Evolutionary conservation across 2,113 vertebrate genomes (phyloP).

Genomic region (Dunckerocampus dactyliophorus): DNA sequence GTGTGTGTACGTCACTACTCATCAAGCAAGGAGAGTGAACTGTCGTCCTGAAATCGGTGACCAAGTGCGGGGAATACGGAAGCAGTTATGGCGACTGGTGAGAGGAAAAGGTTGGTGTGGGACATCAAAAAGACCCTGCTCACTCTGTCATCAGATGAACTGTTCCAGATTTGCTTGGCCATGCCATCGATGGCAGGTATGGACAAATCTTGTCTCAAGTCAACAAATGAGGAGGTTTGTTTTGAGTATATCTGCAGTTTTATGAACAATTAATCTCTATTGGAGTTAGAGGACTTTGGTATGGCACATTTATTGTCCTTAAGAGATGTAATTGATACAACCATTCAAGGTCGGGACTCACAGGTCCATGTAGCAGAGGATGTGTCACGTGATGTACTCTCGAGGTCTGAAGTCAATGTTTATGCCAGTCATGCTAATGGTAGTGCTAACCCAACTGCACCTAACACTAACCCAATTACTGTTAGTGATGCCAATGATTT

Average conservation of each 20-base stretch:
- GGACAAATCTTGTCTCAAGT: slow-evolving; percentile 4
- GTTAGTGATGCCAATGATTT: background rate
- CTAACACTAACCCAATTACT: background rate
- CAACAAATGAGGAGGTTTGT: slow-evolving; percentile 15
- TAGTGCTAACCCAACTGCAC: too few relatives aligned
- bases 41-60: too few relatives aligned
- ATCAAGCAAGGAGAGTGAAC: too few relatives aligned
- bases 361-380: background rate
- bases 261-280: slow-evolving; percentile 4
- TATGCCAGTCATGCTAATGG: background rate
- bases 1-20: too few relatives aligned
- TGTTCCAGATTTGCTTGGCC: background rate
- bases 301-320: slow-evolving; percentile 3
- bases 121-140: background rate
- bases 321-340: slow-evolving; percentile 1
- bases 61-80: too few relatives aligned
- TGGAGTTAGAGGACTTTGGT: background rate
- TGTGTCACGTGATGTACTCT: background rate
- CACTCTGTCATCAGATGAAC: slow-evolving; percentile 10
- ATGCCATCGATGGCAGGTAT: background rate
- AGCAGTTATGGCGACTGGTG: background rate
- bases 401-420: background rate
- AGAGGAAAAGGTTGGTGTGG: background rate
- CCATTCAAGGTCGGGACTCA: background rate
- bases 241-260: slow-evolving; percentile 9